phyloP scores from a whole-genome alignment of 2,888 invertebrate genomes.

The Zele albiditarsus region DNA sequence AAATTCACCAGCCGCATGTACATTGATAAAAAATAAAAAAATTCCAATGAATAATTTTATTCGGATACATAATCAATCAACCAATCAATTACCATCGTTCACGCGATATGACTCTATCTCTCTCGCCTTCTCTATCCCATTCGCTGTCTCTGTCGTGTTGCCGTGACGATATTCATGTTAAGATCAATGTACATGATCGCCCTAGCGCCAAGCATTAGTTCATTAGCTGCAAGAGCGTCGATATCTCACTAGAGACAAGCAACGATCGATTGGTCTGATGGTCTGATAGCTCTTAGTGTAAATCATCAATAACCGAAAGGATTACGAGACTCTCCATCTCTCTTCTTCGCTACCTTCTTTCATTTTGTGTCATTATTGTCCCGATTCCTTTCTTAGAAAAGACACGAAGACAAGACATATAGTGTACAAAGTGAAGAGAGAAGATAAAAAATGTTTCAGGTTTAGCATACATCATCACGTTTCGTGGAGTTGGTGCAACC shows the following conservation, averaged over 20 bases:
- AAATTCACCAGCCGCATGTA: not conserved
- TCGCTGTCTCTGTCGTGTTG: not conserved
- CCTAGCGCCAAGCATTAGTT: constrained; percentile 37
- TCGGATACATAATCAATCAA: constrained; percentile 36
- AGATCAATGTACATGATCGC: constrained; percentile 41
- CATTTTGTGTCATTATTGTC: not conserved
- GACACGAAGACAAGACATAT: not conserved
- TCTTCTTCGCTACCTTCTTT: not conserved
- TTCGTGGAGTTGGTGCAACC: constrained; percentile 1
- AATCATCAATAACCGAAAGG: constrained; percentile 18
- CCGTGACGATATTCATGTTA: constrained; percentile 37
- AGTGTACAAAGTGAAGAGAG: not conserved
- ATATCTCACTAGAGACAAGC: constrained; percentile 37
- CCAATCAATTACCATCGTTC: constrained; percentile 35
- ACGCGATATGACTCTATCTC: constrained; percentile 22
- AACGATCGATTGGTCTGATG: constrained; percentile 34
- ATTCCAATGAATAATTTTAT: constrained; percentile 3
- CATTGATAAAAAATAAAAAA: constrained; percentile 21
- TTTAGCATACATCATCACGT: constrained; percentile 11
- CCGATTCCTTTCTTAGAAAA: constrained; percentile 21
- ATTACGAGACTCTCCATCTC: constrained; percentile 8
- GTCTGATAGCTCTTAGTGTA: constrained; percentile 21
- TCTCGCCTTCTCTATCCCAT: not conserved
- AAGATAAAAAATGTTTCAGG: constrained; percentile 27
- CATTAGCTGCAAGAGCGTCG: constrained; percentile 37